These are phyloP conservation scores for Saiga tatarica DNA, from an alignment of 2,113 vertebrate genomes.

Conservation along the genomic window DNA sequence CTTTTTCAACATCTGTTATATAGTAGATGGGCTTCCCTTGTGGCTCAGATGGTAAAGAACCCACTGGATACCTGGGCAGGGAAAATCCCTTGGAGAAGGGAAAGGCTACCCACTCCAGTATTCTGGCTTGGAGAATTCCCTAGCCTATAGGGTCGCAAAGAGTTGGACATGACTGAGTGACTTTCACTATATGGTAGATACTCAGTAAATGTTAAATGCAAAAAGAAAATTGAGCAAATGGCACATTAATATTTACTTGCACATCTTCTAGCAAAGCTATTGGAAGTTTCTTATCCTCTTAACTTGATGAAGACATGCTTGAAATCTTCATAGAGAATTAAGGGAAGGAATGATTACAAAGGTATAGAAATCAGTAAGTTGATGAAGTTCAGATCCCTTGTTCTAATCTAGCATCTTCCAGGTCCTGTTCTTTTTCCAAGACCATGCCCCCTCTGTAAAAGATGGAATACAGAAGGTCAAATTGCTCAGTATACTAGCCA, in stretches of 20 bases:
- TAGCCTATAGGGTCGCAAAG: neutral
- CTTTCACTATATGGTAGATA: neutral
- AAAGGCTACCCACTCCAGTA: neutral
- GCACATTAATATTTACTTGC: neutral
- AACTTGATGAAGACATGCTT: neutral
- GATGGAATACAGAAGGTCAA: neutral
- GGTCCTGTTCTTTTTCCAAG: neutral
- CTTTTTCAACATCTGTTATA: neutral
- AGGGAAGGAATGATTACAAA: neutral
- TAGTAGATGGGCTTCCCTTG: neutral
- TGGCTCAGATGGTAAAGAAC: neutral
- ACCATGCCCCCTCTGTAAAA: rapidly evolving
- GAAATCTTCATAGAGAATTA: neutral
- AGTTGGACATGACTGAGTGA: neutral
- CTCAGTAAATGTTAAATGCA: neutral
- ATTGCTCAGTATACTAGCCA: neutral
- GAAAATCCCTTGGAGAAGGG: neutral
- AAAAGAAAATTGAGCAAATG: neutral
- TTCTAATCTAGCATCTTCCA: neutral
- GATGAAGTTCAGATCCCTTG: neutral
- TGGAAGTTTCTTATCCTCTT: neutral
- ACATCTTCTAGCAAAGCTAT: neutral
- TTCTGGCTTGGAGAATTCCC: neutral
- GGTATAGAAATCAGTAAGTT: neutral
- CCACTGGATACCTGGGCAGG: neutral